Conservation (phyloP, 1,140 invertebrate genomes). For the Procambarus clarkii region DNA sequence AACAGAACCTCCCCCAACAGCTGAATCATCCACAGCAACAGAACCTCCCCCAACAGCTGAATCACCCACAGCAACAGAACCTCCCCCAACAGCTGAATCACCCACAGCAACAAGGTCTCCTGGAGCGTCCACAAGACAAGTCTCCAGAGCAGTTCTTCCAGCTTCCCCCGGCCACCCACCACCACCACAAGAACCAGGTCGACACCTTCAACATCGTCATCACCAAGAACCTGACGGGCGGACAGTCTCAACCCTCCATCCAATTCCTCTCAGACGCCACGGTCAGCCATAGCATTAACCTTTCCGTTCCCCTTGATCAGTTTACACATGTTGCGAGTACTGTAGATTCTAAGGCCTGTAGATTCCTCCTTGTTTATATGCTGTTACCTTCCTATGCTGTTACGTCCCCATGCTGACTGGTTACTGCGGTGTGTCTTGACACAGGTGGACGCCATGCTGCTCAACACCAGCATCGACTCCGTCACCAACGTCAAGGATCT, state of each 20-base stretch:
- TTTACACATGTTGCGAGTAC: too few relatives aligned
- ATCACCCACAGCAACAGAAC: not conserved
- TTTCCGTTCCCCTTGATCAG: too few relatives aligned
- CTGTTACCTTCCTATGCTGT: too few relatives aligned
- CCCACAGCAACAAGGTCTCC: not conserved
- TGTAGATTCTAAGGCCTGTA: too few relatives aligned
- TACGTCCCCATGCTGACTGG: too few relatives aligned
- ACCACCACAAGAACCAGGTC: not conserved
- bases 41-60: not conserved
- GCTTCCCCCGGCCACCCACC: not conserved
- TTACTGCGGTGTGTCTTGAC: too few relatives aligned
- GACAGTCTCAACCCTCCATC: conserved; percentile 41
- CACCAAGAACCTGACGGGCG: conserved; percentile 54
- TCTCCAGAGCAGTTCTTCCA: not conserved
- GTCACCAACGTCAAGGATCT: conserved; percentile 18
- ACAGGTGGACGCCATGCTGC: conserved; percentile 46
- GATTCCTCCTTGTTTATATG: too few relatives aligned
- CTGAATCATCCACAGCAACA: not conserved
- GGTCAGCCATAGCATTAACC: not conserved
- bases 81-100: not conserved
- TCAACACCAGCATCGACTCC: conserved; percentile 53
- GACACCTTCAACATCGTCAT: conserved; percentile 64
- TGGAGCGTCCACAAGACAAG: not conserved
- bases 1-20: not conserved
- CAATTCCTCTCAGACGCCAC: conserved; percentile 42